These are phyloP conservation scores for Microcebus tavaratra DNA, from an alignment of 2,113 vertebrate species.

Conservation along the genomic window DNA sequence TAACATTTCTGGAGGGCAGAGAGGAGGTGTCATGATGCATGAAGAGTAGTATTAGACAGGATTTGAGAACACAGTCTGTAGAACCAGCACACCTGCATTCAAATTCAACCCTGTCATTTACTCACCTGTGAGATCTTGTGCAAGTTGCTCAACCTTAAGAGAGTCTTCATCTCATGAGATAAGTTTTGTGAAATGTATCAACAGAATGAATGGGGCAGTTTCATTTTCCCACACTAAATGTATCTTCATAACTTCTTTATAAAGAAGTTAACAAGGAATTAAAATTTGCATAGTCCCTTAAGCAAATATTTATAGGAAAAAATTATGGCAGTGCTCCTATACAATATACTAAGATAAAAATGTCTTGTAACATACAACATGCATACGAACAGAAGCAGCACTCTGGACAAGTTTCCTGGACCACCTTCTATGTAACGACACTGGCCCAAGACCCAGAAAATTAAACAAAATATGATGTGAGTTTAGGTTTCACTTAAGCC, in stretches of 20 bases:
- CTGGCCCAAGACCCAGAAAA: not conserved
- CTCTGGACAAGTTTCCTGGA: not conserved
- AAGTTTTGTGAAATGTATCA: not conserved
- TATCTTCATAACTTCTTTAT: not conserved
- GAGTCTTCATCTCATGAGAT: not conserved
- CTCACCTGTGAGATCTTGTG: not conserved
- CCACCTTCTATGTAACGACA: not conserved
- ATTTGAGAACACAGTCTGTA: not conserved
- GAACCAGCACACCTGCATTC: too few species aligned
- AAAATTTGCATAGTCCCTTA: not conserved
- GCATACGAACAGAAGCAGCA: not conserved
- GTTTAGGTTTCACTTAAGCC: not conserved
- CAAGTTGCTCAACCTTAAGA: not conserved
- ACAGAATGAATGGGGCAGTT: not conserved
- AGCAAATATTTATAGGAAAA: not conserved
- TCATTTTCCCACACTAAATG: not conserved
- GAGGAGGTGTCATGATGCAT: not conserved
- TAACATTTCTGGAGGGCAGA: slow-evolving; percentile 6
- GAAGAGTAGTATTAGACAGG: not conserved
- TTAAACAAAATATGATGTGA: not conserved
- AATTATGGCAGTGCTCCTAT: not conserved
- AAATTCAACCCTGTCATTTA: too few species aligned
- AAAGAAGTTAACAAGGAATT: not conserved
- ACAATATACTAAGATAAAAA: not conserved
- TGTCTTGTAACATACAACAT: not conserved